phyloP scores from a whole-genome alignment of 2,113 vertebrate species.

The Orycteropus afer region DNA sequence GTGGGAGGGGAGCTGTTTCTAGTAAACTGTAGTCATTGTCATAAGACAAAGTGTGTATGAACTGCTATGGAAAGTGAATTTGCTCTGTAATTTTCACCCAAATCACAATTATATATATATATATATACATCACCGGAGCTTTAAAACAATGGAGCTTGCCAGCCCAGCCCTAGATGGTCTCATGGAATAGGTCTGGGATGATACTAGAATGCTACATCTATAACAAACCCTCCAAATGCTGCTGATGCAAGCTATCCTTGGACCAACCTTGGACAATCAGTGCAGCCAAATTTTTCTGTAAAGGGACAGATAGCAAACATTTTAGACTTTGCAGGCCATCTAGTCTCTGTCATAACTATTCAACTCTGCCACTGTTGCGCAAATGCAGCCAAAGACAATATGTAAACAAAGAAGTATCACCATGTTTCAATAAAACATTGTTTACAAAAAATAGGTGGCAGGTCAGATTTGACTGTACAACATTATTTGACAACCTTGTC shows the following conservation, averaged over 20 bases:
- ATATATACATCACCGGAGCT: too few species aligned
- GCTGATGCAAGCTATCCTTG: background rate
- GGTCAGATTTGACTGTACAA: background rate
- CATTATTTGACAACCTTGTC: background rate
- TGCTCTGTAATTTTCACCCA: too few species aligned
- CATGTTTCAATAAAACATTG: background rate
- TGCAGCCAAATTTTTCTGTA: background rate
- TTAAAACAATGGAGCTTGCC: background rate
- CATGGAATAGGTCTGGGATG: background rate
- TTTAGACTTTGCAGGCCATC: background rate
- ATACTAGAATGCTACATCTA: background rate
- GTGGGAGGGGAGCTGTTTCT: too few species aligned
- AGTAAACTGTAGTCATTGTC: too few species aligned
- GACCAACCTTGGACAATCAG: background rate
- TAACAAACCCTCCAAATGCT: background rate
- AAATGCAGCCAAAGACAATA: background rate
- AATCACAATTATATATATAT: too few species aligned
- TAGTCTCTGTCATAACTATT: background rate
- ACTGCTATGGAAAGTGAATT: too few species aligned
- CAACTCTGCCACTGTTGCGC: background rate
- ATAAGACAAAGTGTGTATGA: too few species aligned
- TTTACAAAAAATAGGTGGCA: background rate
- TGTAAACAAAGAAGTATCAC: background rate
- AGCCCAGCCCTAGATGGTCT: background rate
- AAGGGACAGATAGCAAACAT: background rate